Evolutionary conservation across 2,113 vertebrate species (phyloP), one percentile per base, ranked within the genome.

Genomic region (Electrona antarctica): DNA sequence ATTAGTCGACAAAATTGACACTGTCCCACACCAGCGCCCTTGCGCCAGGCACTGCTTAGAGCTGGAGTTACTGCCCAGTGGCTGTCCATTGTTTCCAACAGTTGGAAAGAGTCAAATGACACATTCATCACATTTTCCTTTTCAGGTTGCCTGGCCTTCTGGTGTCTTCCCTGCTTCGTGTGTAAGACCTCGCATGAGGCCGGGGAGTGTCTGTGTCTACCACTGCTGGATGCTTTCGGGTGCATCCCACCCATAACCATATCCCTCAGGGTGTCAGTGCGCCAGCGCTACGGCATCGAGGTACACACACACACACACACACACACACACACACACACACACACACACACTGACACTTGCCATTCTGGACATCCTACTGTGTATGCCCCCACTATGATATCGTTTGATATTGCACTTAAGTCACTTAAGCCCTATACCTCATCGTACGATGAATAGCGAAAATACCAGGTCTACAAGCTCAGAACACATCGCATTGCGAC

Each of bases 171-270:
- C 0, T 94, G 89, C 65, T 94, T 91, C 62, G n/a, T 87, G 52
- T 95, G 93, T 65, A 84, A 64, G 3, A 91, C 85, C 0, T 33
- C 90, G 0, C 58, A 50, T 1, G 65, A 90, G 1, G 89, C 85
- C 7, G 91, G 88, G 0, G 87, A 95, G 83, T 93, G 91, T 55
- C 45, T 93, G 0, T 93, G 90, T 79, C 77, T 93, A 59, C 94
- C 92, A 1, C 76, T 93, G 68, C 79, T 94, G 79, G 89, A 93
- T 3, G 0, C 1, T 1, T 91, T 47, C 8, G 90, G 83, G 52
- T 0, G 47, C 28, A 85, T 92, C 65, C 88, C 89, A 2, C 89
- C 90, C 1, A 79, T 91, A 1, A 74, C 87, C 50, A 64, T 82
- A 15, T 72, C 80, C 29, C 59, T 92, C 63, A 83, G 92, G 66